Base-by-base conservation (phyloP, 2,113 vertebrate species). In the Parus major region DNA sequence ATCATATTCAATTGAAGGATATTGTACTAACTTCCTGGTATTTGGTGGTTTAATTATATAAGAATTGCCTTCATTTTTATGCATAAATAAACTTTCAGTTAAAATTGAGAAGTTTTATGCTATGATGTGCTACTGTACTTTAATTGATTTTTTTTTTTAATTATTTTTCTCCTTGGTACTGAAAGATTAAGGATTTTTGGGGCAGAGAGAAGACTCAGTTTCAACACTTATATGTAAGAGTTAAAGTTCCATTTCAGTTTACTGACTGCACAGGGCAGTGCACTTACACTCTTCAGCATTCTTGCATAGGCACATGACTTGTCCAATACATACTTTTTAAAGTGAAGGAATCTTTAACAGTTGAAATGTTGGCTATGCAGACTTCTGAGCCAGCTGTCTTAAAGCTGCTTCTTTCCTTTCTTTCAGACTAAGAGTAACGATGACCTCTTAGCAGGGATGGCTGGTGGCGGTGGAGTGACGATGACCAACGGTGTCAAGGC, bases 401-500 rank as follows among this genome's bases (percentile, higher is more conserved):
- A 78, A 92, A 92, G 47, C 71, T 66, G 42, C 60, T 86, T 57
- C 80, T 92, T 65, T 63, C 15, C 82, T 93, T 84, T 59, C 63
- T 91, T 97, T 55, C 95, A 99, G 99, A 98, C 99, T 70, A 99
- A 99, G 98, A 99, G 99, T 97, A 99, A 97, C 11, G 99, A 99
- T 98, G 99, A 99, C 92, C 99, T 99, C 85, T 93, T 99, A 98
- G 98, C 98, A 14, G 98, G 98, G 35, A 99, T 99, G 97, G 98
- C 99, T 87, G 98, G 99, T 92, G 99, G 99, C 6, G 95, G 98
- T 53, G 98, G 98, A 72, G 97, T 98, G 68, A 86, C 98, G 9
- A 97, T 98, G 84, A 97, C 98, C n/a, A 98, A 98, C 71, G 96
- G 98, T 91, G 99, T 99, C 90, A 98, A 97, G 94, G 98, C 98